Conservation (phyloP, 2,888 invertebrate species). For the Syrphus vitripennis region DNA sequence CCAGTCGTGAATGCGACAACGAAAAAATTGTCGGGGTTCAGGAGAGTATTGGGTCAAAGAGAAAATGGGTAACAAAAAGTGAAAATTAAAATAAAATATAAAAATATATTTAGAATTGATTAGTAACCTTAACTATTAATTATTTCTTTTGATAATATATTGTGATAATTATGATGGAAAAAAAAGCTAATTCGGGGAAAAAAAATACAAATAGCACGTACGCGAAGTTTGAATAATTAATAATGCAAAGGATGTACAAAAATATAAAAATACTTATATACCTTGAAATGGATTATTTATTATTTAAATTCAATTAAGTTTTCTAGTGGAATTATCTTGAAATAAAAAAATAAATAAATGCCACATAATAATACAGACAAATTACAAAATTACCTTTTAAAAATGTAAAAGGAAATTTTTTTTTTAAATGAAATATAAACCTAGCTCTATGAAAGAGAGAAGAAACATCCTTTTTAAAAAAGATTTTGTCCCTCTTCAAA, state of each 20-base stretch:
- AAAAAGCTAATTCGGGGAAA: not conserved
- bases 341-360: not conserved
- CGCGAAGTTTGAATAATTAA: conserved; percentile 3
- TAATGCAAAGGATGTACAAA: conserved; percentile 3
- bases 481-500: not conserved
- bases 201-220: not conserved
- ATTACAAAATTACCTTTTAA: not conserved
- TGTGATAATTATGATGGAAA: conserved; percentile 50
- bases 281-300: not conserved
- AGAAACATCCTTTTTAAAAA: too few relatives aligned
- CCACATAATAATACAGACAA: not conserved
- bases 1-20: conserved; percentile 73
- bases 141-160: not conserved
- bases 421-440: not conserved
- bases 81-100: not conserved
- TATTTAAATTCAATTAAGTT: not conserved
- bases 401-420: not conserved
- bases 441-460: not conserved
- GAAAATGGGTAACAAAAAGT: conserved; percentile 74
- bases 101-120: not conserved
- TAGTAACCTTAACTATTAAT: not conserved
- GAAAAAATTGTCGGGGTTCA: conserved; percentile 80
- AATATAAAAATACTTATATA: not conserved
- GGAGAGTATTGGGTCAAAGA: conserved; percentile 78
- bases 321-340: not conserved